A percentile compares a stretch with the other conserved stretches of the same genome.
These are phyloP conservation scores for Coregonus suidteri DNA, from an alignment of 2,797 vertebrate species.

Conservation along the genomic window DNA sequence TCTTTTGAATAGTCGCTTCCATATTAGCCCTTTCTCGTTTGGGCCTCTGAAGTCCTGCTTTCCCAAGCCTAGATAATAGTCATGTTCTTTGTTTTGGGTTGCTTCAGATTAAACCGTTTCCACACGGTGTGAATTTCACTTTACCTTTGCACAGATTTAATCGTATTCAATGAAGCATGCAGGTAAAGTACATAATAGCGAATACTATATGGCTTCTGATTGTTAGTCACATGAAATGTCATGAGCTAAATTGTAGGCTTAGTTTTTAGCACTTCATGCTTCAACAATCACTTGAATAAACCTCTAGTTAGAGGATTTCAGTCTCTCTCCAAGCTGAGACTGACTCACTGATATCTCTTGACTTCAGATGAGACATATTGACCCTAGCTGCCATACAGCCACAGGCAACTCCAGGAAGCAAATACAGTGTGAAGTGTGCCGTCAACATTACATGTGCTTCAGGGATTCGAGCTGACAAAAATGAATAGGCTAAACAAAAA, in stretches of 20 bases:
- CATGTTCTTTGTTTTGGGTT: not conserved
- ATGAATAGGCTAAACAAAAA: constrained; percentile 5
- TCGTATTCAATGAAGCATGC: not conserved
- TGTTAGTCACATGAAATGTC: not conserved
- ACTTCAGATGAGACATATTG: constrained; percentile 1
- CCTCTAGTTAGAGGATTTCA: not conserved
- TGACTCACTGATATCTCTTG: constrained; percentile 16
- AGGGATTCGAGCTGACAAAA: not conserved
- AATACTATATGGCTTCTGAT: not conserved
- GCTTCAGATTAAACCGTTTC: not conserved
- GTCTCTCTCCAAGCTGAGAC: constrained; percentile 6
- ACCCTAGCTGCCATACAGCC: not conserved
- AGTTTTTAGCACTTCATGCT: not conserved
- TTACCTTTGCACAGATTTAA: not conserved
- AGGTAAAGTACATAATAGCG: not conserved
- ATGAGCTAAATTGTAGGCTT: not conserved
- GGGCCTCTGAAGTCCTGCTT: not conserved
- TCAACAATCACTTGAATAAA: not conserved
- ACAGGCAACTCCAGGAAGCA: not conserved
- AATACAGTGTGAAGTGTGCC: not conserved
- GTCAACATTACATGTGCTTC: not conserved
- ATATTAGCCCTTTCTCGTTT: not conserved
- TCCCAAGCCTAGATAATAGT: constrained; percentile 12
- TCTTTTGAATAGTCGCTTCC: constrained; percentile 12
- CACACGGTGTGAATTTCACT: not conserved